These are phyloP conservation scores for Carollia perspicillata DNA, from an alignment of 2,113 vertebrate genomes.

Conservation along the genomic window DNA sequence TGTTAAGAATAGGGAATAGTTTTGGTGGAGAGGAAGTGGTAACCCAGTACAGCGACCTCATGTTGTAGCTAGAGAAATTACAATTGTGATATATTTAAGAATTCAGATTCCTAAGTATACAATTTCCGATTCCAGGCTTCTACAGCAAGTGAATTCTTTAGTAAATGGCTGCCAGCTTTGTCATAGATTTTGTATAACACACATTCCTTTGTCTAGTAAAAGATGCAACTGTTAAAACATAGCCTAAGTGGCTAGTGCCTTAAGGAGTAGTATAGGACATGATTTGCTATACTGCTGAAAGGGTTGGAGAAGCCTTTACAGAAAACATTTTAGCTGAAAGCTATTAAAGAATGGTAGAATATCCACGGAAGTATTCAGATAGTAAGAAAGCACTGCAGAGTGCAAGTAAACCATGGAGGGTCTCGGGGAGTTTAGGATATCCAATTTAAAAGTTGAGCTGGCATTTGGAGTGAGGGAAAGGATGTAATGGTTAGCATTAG, in stretches of 20 bases:
- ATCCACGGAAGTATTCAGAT: neutral
- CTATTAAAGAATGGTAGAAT: neutral
- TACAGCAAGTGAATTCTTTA: neutral
- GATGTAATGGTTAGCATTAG: neutral
- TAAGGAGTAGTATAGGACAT: neutral
- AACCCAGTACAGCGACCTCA: neutral
- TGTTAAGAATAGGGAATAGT: neutral
- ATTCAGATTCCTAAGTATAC: neutral
- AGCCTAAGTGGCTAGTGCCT: neutral
- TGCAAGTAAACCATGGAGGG: neutral
- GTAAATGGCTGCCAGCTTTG: neutral
- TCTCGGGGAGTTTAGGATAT: neutral
- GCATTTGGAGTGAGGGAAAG: neutral
- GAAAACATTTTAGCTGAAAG: neutral
- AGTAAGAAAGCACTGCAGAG: neutral
- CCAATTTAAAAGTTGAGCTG: neutral
- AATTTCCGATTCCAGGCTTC: neutral
- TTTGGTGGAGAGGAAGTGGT: neutral
- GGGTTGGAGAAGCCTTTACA: neutral
- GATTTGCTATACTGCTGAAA: neutral
- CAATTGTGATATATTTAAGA: neutral
- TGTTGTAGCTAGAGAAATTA: neutral
- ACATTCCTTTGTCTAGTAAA: neutral
- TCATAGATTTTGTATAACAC: neutral
- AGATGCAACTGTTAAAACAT: neutral